These are phyloP conservation scores for Scalopus aquaticus DNA, from an alignment of 2,113 vertebrate species.

Conservation along the genomic window DNA sequence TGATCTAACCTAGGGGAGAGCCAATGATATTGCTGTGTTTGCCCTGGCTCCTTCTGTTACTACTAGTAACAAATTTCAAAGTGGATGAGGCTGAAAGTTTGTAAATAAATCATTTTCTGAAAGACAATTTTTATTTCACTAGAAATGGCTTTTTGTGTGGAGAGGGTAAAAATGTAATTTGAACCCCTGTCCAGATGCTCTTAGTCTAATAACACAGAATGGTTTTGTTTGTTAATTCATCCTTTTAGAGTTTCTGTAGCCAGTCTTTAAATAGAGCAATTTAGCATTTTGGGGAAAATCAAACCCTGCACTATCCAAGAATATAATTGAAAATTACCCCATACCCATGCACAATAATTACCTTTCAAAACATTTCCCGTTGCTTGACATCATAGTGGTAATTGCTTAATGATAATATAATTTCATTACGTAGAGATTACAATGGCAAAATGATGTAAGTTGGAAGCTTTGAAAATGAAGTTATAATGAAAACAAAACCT, in stretches of 20 bases:
- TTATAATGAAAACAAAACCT: slow-evolving; percentile 72
- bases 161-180: slow-evolving; percentile 67
- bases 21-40: not conserved
- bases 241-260: slow-evolving; percentile 59
- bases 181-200: slow-evolving; percentile 64
- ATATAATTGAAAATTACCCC: slow-evolving; percentile 75
- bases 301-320: slow-evolving; percentile 62
- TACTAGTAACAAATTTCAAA: slow-evolving; percentile 44
- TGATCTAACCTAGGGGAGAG: not conserved
- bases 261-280: slow-evolving; percentile 67
- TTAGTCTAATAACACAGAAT: slow-evolving; percentile 52
- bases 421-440: slow-evolving; percentile 69
- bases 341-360: slow-evolving; percentile 64
- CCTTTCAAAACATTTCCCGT: slow-evolving; percentile 71
- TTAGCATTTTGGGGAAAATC: slow-evolving; percentile 61
- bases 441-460: slow-evolving; percentile 63
- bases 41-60: not conserved
- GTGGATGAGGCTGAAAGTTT: slow-evolving; percentile 59
- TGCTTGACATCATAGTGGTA: slow-evolving; percentile 70
- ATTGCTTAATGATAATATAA: slow-evolving; percentile 71
- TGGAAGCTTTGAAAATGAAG: slow-evolving; percentile 65
- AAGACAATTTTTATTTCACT: slow-evolving; percentile 67
- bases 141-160: slow-evolving; percentile 58
- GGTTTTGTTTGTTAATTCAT: slow-evolving; percentile 72
- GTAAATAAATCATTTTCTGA: slow-evolving; percentile 66